Evolutionary conservation across 2,888 invertebrate species (phyloP).

Genomic region (Phoronis australis): DNA sequence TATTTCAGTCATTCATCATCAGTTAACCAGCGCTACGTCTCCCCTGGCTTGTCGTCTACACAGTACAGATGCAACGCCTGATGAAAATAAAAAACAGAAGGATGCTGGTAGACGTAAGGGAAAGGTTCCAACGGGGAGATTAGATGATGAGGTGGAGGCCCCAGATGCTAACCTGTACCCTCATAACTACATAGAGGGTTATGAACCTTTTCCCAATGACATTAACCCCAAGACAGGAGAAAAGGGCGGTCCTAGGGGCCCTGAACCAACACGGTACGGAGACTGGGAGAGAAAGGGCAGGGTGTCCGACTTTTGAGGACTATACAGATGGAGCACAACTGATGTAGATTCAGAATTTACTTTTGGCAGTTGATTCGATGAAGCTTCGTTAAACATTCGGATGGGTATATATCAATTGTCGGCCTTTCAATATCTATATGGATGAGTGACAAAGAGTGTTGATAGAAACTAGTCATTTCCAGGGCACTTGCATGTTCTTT

Average conservation of each 20-base stretch:
- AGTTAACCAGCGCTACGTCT: neutral
- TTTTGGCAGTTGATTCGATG: too few relatives aligned
- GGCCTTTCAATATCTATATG: too few relatives aligned
- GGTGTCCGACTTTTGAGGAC: slow-evolving; percentile 88
- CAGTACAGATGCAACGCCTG: neutral
- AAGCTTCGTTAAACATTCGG: too few relatives aligned
- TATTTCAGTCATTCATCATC: too few relatives aligned
- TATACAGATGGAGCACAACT: too few relatives aligned
- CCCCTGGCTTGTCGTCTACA: neutral
- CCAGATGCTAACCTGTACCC: slow-evolving; percentile 63
- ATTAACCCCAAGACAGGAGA: slow-evolving; percentile 91
- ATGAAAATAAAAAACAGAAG: neutral
- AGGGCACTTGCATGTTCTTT: too few relatives aligned
- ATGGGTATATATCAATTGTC: too few relatives aligned
- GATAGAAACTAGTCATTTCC: too few relatives aligned
- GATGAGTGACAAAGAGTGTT: too few relatives aligned
- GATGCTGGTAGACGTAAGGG: slow-evolving; percentile 55
- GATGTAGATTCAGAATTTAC: too few relatives aligned
- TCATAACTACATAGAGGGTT: slow-evolving; percentile 74
- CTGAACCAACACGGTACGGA: slow-evolving; percentile 97
- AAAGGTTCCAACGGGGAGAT: slow-evolving; percentile 60
- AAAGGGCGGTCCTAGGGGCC: slow-evolving; percentile 89
- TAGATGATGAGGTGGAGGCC: slow-evolving; percentile 64
- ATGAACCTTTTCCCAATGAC: slow-evolving; percentile 76
- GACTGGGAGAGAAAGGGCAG: slow-evolving; percentile 99